Evolutionary conservation across 1,140 invertebrate genomes (phyloP).

Genomic region (Diabrotica virgifera): DNA sequence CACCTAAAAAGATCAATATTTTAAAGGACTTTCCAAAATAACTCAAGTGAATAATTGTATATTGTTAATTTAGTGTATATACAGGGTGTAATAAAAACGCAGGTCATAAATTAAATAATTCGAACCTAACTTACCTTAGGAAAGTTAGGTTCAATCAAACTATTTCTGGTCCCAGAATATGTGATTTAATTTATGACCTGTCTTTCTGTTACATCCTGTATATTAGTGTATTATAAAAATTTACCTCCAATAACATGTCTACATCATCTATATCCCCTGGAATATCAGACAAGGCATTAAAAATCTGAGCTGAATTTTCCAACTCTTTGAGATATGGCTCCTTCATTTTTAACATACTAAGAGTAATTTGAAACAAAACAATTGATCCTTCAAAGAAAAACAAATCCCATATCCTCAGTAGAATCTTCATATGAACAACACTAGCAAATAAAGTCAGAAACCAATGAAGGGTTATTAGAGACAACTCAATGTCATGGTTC

Average conservation of each 20-base stretch:
- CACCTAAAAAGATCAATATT: constrained; percentile 45
- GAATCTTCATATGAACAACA: constrained; percentile 95
- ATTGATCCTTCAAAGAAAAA: constrained; percentile 95
- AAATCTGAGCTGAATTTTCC: constrained; percentile 94
- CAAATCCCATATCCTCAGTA: constrained; percentile 95
- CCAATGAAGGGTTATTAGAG: constrained; percentile 96
- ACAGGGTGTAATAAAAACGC: no score
- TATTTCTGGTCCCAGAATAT: no score
- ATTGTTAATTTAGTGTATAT: no score
- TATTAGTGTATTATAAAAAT: constrained; percentile 4
- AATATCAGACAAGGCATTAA: constrained; percentile 93
- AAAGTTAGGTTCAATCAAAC: no score
- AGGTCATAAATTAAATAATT: no score
- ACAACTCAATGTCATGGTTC: constrained; percentile 94
- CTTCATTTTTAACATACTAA: constrained; percentile 93
- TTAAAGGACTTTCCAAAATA: not conserved
- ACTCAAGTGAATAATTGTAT: no score
- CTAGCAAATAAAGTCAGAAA: constrained; percentile 97
- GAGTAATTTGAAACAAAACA: constrained; percentile 92
- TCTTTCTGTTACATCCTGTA: no score
- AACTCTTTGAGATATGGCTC: constrained; percentile 76
- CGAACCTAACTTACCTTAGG: no score
- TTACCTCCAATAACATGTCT: constrained; percentile 70
- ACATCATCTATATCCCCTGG: constrained; percentile 91
- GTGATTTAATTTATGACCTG: no score